Conservation (phyloP, 2,888 invertebrate genomes). For the Serrognathus titanus region DNA sequence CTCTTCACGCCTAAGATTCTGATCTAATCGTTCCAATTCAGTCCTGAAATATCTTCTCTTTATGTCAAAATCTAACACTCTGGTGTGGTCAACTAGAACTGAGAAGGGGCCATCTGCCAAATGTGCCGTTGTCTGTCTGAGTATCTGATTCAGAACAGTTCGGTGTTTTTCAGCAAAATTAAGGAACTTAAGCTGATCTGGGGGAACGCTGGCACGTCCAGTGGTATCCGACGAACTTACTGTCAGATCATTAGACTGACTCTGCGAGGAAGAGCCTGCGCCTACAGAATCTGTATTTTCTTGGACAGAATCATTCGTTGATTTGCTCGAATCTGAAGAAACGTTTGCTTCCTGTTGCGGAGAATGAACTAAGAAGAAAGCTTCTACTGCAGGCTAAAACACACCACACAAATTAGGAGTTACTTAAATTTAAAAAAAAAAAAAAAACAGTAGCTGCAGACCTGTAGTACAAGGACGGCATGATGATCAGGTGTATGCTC, state of each 20-base stretch:
- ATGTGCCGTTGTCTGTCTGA: constrained; percentile 75
- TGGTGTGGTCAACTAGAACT: constrained; percentile 81
- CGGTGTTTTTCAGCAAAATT: constrained; percentile 85
- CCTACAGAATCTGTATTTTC: constrained; percentile 12
- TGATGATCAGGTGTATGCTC: constrained; percentile 83
- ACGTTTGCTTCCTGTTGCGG: constrained; percentile 50
- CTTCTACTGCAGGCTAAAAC: constrained; percentile 76
- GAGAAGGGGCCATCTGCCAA: constrained; percentile 84
- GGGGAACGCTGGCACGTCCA: constrained; percentile 29
- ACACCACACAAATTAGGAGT: not conserved
- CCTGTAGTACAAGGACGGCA: constrained; percentile 79
- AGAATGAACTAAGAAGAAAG: constrained; percentile 86
- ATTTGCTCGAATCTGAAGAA: constrained; percentile 4
- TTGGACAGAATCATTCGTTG: constrained; percentile 20
- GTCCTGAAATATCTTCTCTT: constrained; percentile 73
- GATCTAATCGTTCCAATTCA: constrained; percentile 80
- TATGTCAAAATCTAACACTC: constrained; percentile 86
- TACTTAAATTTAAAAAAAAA: constrained; percentile 11
- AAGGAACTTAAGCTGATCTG: constrained; percentile 71
- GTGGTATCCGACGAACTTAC: constrained; percentile 4
- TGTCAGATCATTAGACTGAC: constrained; percentile 2
- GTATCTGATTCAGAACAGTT: constrained; percentile 83
- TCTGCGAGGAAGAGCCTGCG: constrained; percentile 29
- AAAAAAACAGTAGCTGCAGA: constrained; percentile 28
- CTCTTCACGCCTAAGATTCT: constrained; percentile 75